Conservation (phyloP, 64 coral and sea anemone species). For the Montipora cactus region DNA sequence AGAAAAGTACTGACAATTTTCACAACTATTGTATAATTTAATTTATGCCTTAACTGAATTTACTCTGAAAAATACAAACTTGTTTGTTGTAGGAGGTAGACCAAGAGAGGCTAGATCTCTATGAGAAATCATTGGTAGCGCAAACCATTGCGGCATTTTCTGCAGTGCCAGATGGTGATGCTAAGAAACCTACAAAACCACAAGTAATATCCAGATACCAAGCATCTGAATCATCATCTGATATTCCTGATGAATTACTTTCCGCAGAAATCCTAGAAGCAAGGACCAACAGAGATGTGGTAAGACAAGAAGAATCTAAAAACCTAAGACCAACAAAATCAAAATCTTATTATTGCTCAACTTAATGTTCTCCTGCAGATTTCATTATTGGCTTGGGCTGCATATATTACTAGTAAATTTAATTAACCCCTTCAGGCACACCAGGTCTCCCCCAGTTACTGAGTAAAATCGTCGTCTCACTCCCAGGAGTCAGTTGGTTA, state of each 20-base stretch:
- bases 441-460: background rate
- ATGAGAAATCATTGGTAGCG: conserved; percentile 91
- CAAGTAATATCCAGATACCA: conserved; percentile 56
- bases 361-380: too few relatives aligned
- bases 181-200: conserved; percentile 34
- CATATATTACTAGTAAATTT: too few relatives aligned
- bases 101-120: conserved; percentile 81
- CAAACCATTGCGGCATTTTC: conserved; percentile 98
- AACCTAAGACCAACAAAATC: background rate
- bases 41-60: too few relatives aligned
- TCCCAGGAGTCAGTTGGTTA: background rate
- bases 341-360: too few relatives aligned
- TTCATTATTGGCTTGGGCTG: too few relatives aligned
- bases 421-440: too few relatives aligned
- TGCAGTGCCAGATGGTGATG: conserved; percentile 40
- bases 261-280: conserved; percentile 88
- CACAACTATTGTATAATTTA: too few relatives aligned
- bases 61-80: background rate
- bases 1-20: too few relatives aligned
- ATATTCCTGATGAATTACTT: conserved; percentile 69
- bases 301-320: conserved; percentile 4
- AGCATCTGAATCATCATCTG: conserved; percentile 42
- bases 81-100: background rate
- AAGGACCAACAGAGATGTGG: conserved; percentile 97
- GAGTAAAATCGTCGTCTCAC: background rate